Evolutionary conservation across 2,113 vertebrate species (phyloP).

Genomic region (Recurvirostra avosetta): DNA sequence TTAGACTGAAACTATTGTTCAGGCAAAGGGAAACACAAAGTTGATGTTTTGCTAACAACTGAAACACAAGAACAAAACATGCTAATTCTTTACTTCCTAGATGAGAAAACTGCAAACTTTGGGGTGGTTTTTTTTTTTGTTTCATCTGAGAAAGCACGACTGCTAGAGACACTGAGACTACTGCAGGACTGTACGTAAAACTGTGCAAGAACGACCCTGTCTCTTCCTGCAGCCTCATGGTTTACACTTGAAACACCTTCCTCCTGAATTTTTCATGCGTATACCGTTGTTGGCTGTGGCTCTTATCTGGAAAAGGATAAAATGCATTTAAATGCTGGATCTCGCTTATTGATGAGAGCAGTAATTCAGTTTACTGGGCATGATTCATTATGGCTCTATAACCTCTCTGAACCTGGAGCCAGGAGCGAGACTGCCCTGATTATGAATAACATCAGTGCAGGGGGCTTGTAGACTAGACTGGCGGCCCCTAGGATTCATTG

Average conservation of each 20-base stretch:
- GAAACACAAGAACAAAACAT: background rate
- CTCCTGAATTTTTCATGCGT: background rate
- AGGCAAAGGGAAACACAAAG: background rate
- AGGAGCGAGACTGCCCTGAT: conserved; percentile 28
- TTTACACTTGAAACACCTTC: background rate
- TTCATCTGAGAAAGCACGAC: background rate
- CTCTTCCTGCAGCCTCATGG: background rate
- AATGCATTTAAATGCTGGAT: conserved; percentile 26
- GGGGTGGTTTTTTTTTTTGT: background rate
- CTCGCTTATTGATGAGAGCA: conserved; percentile 19
- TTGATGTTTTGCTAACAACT: background rate
- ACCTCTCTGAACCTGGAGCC: conserved; percentile 46
- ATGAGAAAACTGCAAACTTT: background rate
- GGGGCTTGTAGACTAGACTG: background rate
- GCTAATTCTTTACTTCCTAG: background rate
- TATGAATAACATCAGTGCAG: conserved; percentile 16
- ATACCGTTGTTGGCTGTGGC: background rate
- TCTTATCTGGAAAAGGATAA: background rate
- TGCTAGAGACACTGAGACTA: background rate
- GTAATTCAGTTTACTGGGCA: conserved; percentile 47
- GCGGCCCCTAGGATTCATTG: conserved; percentile 31
- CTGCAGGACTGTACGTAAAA: background rate
- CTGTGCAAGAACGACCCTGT: background rate
- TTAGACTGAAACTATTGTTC: background rate
- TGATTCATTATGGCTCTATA: conserved; percentile 53